Base-by-base conservation (phyloP, 2,888 invertebrate genomes). In the Choreutis nemorana region DNA sequence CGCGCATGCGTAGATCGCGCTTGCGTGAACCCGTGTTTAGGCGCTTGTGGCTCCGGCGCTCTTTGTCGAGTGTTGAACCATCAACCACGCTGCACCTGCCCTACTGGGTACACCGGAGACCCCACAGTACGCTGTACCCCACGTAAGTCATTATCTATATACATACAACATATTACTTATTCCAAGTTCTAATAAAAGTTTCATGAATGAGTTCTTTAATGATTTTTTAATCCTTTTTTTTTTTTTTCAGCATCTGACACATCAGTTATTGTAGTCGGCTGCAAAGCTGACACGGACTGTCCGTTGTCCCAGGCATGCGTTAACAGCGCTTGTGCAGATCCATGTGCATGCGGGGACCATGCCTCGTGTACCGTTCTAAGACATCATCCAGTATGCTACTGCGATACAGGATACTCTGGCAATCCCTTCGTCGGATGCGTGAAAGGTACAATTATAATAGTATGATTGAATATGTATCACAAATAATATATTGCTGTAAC, bases 381-480 rank as follows among this genome's bases (percentile, higher is more conserved):
- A 60, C 94, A 95, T 56, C 90, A 91, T 64, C 91, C 94, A 9
- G 87, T 90, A 9, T 95, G 94, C 58, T 87, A 83, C 47, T 95
- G 94, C 58, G 83, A 84, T 49, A 83, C 87, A 20, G 92, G 91
- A 28, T 93, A 85, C 61, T 90, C 91, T 22, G 94, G 94, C 51
- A 91, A 92, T 63, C 91, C 93, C 11, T 91, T 90, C 65, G 81
- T 82, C 31, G 90, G 90, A 28, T 94, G 94, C 52, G 77, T 82
- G 14, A 89, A 90, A 81, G 81, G 87, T 87, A n/a, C n/a, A 78
- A 66, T 11, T 23, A 11, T 11, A 3, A 6, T 24, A n/a, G 9
- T 16, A 9, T 20, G n/a, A 20, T 2, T 27, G 23, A 31, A 22
- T 28, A 14, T 28, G 12, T n/a, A n/a, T n/a, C n/a, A n/a, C n/a